Conservation (phyloP, 2,888 invertebrate genomes). For the Luperina testacea region DNA sequence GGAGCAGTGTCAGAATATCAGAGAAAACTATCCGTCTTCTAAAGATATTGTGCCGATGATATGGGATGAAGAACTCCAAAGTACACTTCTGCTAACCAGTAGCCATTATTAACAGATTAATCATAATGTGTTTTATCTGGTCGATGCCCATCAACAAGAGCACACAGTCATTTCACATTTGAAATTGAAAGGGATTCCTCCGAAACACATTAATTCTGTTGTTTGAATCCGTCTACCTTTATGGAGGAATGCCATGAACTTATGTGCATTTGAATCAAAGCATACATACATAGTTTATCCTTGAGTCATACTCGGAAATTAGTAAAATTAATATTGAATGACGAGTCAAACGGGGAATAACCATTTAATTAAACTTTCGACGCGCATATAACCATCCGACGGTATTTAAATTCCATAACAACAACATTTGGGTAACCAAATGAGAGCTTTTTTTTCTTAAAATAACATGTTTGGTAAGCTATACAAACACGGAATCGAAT, state of each 20-base stretch:
- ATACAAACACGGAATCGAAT: neutral
- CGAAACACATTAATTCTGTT: neutral
- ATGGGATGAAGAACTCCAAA: neutral
- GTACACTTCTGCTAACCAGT: neutral
- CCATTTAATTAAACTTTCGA: constrained; percentile 16
- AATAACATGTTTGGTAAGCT: neutral
- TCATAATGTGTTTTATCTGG: neutral
- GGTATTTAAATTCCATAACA: neutral
- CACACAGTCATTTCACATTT: neutral
- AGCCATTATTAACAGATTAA: constrained; percentile 6
- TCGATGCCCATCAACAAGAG: neutral
- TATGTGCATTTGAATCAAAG: constrained; percentile 7
- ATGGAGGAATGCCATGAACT: neutral
- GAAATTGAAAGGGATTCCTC: neutral
- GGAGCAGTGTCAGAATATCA: neutral
- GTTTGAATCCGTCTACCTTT: neutral
- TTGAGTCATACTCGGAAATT: constrained; percentile 46
- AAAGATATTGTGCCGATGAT: neutral
- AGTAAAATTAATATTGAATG: constrained; percentile 29
- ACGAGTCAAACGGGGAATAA: constrained; percentile 17
- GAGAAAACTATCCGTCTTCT: neutral
- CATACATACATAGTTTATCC: constrained; percentile 20
- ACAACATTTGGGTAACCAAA: constrained; percentile 14
- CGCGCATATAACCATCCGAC: neutral
- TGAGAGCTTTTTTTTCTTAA: neutral